Conservation (phyloP, 2,113 vertebrate genomes). For the Hippolais icterina region DNA sequence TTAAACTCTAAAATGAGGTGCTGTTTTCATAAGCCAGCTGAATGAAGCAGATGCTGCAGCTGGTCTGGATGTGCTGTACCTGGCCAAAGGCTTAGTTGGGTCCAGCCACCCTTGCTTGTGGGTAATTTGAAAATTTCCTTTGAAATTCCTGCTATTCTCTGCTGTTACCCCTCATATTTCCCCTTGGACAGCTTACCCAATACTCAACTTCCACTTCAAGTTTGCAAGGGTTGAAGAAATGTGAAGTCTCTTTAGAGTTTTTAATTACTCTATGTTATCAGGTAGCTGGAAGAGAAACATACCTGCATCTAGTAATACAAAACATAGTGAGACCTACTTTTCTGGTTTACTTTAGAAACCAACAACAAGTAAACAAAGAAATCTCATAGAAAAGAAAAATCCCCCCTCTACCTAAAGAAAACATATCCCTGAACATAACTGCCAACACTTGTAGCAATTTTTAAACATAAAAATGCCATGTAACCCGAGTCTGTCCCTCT, state of each 20-base stretch:
- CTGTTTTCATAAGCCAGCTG: neutral
- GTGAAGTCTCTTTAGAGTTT: neutral
- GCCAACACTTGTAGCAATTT: neutral
- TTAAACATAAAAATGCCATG: neutral
- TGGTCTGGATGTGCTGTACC: neutral
- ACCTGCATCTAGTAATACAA: neutral
- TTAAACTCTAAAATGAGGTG: neutral
- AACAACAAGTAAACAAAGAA: neutral
- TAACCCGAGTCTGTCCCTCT: neutral
- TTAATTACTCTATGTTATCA: neutral
- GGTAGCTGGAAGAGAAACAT: neutral
- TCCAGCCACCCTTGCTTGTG: rapidly evolving
- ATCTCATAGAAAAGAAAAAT: neutral
- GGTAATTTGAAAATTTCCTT: neutral
- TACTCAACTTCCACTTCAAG: neutral
- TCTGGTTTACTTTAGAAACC: neutral
- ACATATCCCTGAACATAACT: neutral
- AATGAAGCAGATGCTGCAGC: neutral
- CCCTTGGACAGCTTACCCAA: neutral
- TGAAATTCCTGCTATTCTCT: neutral
- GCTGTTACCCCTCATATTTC: neutral
- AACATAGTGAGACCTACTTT: neutral
- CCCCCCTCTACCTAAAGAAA: neutral
- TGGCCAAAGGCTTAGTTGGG: neutral
- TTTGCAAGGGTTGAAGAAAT: neutral